Evolutionary conservation across 2,888 invertebrate species (phyloP), one percentile per base, ranked within the genome.

Genomic region (Melangyna quadrimaculata): DNA sequence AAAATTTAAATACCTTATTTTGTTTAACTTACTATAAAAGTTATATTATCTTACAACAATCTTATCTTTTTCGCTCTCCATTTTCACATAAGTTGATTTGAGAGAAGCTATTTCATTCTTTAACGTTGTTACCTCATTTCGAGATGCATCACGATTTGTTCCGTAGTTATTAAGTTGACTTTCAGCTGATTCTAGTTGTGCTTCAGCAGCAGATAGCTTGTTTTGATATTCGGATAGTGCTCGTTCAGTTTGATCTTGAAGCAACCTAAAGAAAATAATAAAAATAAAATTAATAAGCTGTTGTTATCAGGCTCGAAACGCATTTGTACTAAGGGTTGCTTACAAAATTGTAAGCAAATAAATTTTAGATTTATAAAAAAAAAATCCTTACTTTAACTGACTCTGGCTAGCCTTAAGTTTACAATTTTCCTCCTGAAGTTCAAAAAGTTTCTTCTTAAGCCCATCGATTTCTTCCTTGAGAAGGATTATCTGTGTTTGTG

Each of bases 171-270:
- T 93, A 82, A 94, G 93, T 35, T 93, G 94, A 67, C 94, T 94
- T 90, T 94, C 94, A 9, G 94, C 93, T 75, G 93, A 91, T 84
- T 93, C 93, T 10, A 95, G 90, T 90, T 96, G 95, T 29, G 93
- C 94, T 90, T 96, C 95, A 12, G 94, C 91, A 87, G 94, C 93
- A 48, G 94, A 89, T 43, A 96, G 90, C 91, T 96, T 95, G 90
- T 93, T 94, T 90, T 96, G 96, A 74, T 95, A 93, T 88, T 96
- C 95, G 72, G 93, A 93, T 80, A 95, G 93, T 55, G 95, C 94
- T 89, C 95, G 94, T 91, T 96, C 96, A 5, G 96, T 95, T 93
- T 96, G 96, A 88, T 96, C 94, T 89, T 96, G 96, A 63, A 96
- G 93, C 87, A 95, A 94, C 91, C 96, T 96, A 78, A 67, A 57